These are phyloP conservation scores for Euproctis similis DNA, from an alignment of 2,888 invertebrate species.

Conservation along the genomic window DNA sequence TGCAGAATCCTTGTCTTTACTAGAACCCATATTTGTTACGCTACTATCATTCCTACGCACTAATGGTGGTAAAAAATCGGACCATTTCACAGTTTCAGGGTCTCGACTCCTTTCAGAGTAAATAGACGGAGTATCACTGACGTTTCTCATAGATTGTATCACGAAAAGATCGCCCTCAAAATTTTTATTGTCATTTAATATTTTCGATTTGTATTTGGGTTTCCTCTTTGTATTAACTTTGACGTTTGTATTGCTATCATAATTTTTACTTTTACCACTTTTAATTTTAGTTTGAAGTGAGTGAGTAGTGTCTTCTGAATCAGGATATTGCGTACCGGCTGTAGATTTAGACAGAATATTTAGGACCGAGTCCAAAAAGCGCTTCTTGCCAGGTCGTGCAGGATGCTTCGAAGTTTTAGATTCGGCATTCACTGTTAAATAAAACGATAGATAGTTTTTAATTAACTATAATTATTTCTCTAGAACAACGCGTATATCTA, in stretches of 20 bases:
- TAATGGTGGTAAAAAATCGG: conserved; percentile 1
- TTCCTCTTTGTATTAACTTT: conserved; percentile 10
- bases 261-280: conserved; percentile 2
- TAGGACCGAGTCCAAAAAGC: conserved; percentile 31
- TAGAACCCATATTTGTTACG: neutral
- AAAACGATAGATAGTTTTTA: no score
- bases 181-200: conserved; percentile 21
- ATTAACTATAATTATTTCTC: no score
- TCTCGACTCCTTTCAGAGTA: conserved; percentile 24
- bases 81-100: conserved; percentile 4
- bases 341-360: conserved; percentile 43
- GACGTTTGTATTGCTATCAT: neutral
- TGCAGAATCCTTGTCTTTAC: conserved; percentile 2
- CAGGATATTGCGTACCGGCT: conserved; percentile 40
- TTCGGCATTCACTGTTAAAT: conserved; percentile 18
- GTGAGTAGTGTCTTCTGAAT: conserved; percentile 6
- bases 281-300: conserved; percentile 1
- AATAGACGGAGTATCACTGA: conserved; percentile 35
- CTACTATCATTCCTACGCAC: conserved; percentile 1
- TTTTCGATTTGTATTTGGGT: conserved; percentile 26
- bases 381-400: conserved; percentile 16
- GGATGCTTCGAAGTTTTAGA: conserved; percentile 22
- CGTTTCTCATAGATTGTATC: conserved; percentile 34
- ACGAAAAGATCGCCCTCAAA: conserved; percentile 30
- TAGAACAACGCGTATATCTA: no score